Evolutionary conservation across 2,888 invertebrate species (phyloP).

Genomic region (Chironomus tentans): DNA sequence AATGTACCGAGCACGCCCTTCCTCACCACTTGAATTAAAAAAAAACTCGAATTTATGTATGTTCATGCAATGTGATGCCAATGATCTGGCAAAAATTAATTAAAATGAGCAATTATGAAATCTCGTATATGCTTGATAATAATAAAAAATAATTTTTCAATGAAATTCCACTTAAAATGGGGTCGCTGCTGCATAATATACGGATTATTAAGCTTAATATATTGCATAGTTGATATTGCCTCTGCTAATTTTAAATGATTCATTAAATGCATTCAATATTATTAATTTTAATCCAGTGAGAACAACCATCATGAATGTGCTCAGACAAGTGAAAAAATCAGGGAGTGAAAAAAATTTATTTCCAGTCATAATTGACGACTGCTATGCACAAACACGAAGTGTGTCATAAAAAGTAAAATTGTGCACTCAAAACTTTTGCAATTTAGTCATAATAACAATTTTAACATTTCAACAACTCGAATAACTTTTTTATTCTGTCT

Average conservation of each 20-base stretch:
- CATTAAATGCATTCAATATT: constrained; percentile 9
- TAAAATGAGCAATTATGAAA: constrained; percentile 15
- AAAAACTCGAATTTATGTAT: not conserved
- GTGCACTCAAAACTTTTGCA: not conserved
- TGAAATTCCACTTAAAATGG: not conserved
- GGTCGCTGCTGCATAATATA: constrained; percentile 3
- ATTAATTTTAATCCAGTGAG: no score
- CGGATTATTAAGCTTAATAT: constrained; percentile 23
- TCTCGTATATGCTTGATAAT: not conserved
- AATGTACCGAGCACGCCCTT: no score
- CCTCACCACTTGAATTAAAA: no score
- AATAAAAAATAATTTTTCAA: not conserved
- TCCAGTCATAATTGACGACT: not conserved
- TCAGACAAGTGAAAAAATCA: not conserved
- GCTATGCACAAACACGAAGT: not conserved
- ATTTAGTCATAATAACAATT: not conserved
- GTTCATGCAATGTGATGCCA: constrained; percentile 12
- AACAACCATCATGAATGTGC: not conserved
- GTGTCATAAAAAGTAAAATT: not conserved
- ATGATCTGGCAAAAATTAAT: constrained; percentile 25
- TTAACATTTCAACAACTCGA: not conserved
- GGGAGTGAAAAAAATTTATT: not conserved
- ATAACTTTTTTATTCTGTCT: not conserved
- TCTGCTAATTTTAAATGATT: constrained; percentile 7
- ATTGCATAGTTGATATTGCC: not conserved